These are phyloP conservation scores for Epistrophe eligans DNA, from an alignment of 2,888 invertebrate genomes.

Conservation along the genomic window DNA sequence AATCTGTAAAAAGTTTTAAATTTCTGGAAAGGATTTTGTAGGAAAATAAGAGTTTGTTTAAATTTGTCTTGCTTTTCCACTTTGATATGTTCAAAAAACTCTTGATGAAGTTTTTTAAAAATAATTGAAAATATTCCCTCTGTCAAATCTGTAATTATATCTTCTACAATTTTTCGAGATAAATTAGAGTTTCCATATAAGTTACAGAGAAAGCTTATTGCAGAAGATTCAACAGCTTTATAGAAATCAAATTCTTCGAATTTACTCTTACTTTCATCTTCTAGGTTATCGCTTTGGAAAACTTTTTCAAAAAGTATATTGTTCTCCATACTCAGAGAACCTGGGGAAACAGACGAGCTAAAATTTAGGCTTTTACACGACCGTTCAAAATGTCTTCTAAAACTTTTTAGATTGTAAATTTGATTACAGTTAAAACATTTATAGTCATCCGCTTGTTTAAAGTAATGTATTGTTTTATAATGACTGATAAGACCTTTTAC, in stretches of 20 bases:
- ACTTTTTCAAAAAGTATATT: neutral
- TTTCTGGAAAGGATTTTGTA: no score
- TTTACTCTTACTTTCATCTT: neutral
- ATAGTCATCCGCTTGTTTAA: conserved; percentile 14
- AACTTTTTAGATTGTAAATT: conserved; percentile 14
- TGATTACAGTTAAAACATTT: conserved; percentile 15
- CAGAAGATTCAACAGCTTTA: neutral
- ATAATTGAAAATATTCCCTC: conserved; percentile 8
- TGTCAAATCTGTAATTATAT: conserved; percentile 18
- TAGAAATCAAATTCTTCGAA: neutral
- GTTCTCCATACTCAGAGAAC: neutral
- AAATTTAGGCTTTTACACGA: neutral
- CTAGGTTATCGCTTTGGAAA: neutral
- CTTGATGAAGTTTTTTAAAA: neutral
- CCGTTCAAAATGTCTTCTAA: conserved; percentile 16
- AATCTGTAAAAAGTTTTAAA: no score
- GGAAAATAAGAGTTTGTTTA: neutral
- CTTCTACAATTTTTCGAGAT: conserved; percentile 23
- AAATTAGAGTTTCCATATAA: conserved; percentile 29
- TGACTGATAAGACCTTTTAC: neutral
- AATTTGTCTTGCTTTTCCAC: neutral
- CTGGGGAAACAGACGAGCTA: neutral
- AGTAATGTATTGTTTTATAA: conserved; percentile 12
- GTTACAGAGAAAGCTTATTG: conserved; percentile 22
- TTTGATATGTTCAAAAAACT: neutral